Evolutionary conservation across 2,888 invertebrate genomes (phyloP).

Genomic region (Cremastobaeus sp.): DNA sequence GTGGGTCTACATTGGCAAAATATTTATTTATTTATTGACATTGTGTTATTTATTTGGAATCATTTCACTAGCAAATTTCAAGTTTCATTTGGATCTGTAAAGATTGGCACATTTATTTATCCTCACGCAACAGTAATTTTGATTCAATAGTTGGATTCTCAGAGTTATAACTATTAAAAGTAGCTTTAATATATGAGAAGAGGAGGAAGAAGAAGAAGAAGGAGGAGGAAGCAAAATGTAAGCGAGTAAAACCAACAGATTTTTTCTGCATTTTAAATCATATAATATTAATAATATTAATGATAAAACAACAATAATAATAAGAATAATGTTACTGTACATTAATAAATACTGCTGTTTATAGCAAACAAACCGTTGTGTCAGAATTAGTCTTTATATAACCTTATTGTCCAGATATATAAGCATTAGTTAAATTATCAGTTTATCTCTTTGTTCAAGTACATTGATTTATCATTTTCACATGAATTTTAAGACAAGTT

Average conservation of each 20-base stretch:
- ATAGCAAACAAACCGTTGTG: constrained; percentile 74
- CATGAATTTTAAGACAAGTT: no score
- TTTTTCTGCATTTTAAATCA: no score
- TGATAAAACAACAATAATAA: constrained; percentile 58
- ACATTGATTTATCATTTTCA: no score
- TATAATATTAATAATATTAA: constrained; percentile 47
- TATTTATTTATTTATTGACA: constrained; percentile 49
- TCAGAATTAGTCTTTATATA: constrained; percentile 73
- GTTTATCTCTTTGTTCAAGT: neutral
- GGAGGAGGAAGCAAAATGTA: constrained; percentile 59
- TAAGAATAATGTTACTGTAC: constrained; percentile 70
- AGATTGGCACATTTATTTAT: neutral
- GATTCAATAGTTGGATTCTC: constrained; percentile 8
- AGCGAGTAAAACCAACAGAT: constrained; percentile 47
- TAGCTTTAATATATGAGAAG: constrained; percentile 72
- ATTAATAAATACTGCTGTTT: constrained; percentile 77
- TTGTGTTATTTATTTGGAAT: constrained; percentile 15
- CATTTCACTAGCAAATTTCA: constrained; percentile 6
- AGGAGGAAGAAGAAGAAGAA: no score
- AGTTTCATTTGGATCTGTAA: constrained; percentile 5
- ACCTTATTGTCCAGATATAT: constrained; percentile 68
- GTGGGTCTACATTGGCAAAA: constrained; percentile 4
- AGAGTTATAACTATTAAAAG: constrained; percentile 53
- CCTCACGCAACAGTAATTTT: constrained; percentile 33
- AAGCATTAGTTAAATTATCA: constrained; percentile 2